A percentile compares a stretch with the other conserved stretches of the same genome.
Evolutionary conservation across 92 coral and sea anemone species (phyloP).

Genomic region (Phenganax stokvisi): DNA sequence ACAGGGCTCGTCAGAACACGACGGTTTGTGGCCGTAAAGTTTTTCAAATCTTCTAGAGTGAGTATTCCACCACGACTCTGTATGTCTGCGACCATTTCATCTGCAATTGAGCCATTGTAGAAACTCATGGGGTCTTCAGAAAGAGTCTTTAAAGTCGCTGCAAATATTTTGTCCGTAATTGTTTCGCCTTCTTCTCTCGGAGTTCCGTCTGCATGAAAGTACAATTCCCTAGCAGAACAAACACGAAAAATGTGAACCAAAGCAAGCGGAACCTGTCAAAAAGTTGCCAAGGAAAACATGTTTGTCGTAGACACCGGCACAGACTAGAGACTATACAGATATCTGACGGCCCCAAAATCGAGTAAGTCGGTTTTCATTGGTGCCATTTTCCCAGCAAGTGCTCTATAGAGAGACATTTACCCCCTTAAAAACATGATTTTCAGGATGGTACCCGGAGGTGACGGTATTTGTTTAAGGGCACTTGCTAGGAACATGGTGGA

Average conservation of each 20-base stretch:
- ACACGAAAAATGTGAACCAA: neutral
- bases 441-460: no score
- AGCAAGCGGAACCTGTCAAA: no score
- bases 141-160: slow-evolving; percentile 55
- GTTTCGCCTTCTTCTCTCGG: slow-evolving; percentile 52
- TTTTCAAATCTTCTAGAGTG: slow-evolving; percentile 52
- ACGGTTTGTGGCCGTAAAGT: slow-evolving; percentile 52
- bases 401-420: no score
- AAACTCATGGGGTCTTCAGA: slow-evolving; percentile 65
- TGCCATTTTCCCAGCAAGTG: no score
- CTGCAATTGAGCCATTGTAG: slow-evolving; percentile 60
- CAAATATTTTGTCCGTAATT: slow-evolving; percentile 63
- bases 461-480: no score
- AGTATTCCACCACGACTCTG: slow-evolving; percentile 59
- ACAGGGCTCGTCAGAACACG: slow-evolving; percentile 45
- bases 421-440: no score
- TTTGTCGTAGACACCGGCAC: no score
- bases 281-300: no score
- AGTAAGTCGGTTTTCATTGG: no score
- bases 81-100: slow-evolving; percentile 60
- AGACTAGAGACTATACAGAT: no score
- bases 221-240: slow-evolving; percentile 50
- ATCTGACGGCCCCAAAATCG: no score
- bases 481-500: no score
- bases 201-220: slow-evolving; percentile 49